These are phyloP conservation scores for Morpho helenor DNA, from an alignment of 2,888 invertebrate species.

Conservation along the genomic window DNA sequence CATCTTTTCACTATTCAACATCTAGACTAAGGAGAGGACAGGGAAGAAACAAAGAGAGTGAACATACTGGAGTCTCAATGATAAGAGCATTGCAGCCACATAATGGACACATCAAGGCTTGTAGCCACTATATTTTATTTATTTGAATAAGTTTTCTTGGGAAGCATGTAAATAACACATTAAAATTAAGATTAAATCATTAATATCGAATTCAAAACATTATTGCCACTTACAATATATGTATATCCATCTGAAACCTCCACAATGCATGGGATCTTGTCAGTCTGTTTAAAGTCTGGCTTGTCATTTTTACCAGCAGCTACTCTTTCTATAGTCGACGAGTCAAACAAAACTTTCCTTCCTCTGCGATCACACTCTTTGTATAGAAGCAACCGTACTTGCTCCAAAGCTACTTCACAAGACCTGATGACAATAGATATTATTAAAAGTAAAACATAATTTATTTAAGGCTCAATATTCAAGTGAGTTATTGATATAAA, in stretches of 20 bases:
- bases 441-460: background rate
- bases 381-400: constrained; percentile 90
- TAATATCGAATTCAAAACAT: background rate
- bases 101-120: too few relatives aligned
- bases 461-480: background rate
- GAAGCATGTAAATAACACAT: background rate
- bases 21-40: too few relatives aligned
- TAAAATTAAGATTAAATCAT: too few relatives aligned
- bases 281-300: constrained; percentile 44
- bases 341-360: constrained; percentile 90
- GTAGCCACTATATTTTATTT: too few relatives aligned
- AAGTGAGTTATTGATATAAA: too few relatives aligned
- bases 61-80: too few relatives aligned
- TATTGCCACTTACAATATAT: constrained; percentile 78
- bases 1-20: too few relatives aligned
- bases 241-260: constrained; percentile 82
- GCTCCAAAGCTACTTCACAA: constrained; percentile 83
- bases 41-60: too few relatives aligned
- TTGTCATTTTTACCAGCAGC: constrained; percentile 65
- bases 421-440: constrained; percentile 46
- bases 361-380: constrained; percentile 92
- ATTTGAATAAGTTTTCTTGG: too few relatives aligned
- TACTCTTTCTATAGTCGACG: constrained; percentile 82
- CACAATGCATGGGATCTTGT: constrained; percentile 66
- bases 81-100: too few relatives aligned